A percentile compares a stretch with the other conserved stretches of the same genome.
phyloP scores from a whole-genome alignment of 2,113 vertebrate genomes.

The Typhlomys cinereus region DNA sequence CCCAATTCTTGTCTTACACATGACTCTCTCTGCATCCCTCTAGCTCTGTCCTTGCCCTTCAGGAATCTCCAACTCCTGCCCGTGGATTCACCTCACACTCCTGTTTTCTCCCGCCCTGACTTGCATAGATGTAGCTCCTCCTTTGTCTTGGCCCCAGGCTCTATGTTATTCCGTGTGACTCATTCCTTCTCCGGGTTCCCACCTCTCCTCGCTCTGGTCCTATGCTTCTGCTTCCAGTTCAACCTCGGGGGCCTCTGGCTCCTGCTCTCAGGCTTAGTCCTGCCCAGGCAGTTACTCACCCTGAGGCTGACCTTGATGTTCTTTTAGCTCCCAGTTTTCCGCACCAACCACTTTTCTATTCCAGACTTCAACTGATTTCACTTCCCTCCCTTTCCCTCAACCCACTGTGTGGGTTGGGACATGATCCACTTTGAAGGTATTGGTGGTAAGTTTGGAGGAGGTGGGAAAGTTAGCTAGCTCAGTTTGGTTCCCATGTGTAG shows the following conservation, averaged over 20 bases:
- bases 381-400: not conserved
- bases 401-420: slow-evolving; percentile 9
- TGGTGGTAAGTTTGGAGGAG: slow-evolving; percentile 30
- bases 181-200: slow-evolving; percentile 54
- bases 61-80: slow-evolving; percentile 32
- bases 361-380: slow-evolving; percentile 5
- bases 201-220: not conserved
- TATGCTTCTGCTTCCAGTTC: not conserved
- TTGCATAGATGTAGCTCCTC: not conserved
- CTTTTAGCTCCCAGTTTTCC: slow-evolving; percentile 1
- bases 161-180: slow-evolving; percentile 45
- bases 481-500: slow-evolving; percentile 22
- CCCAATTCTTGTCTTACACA: not conserved
- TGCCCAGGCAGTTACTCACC: slow-evolving; percentile 27
- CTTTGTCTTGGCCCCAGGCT: slow-evolving; percentile 9
- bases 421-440: slow-evolving; percentile 31
- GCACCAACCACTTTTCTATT: not conserved
- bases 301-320: slow-evolving; percentile 41
- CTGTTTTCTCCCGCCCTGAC: slow-evolving; percentile 8
- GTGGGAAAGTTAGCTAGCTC: not conserved
- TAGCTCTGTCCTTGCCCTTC: not conserved
- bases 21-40: not conserved
- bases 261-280: not conserved
- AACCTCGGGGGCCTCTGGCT: slow-evolving; percentile 43
- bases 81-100: slow-evolving; percentile 41